Evolutionary conservation across 1,140 invertebrate species (phyloP).

Genomic region (Maniola jurtina): DNA sequence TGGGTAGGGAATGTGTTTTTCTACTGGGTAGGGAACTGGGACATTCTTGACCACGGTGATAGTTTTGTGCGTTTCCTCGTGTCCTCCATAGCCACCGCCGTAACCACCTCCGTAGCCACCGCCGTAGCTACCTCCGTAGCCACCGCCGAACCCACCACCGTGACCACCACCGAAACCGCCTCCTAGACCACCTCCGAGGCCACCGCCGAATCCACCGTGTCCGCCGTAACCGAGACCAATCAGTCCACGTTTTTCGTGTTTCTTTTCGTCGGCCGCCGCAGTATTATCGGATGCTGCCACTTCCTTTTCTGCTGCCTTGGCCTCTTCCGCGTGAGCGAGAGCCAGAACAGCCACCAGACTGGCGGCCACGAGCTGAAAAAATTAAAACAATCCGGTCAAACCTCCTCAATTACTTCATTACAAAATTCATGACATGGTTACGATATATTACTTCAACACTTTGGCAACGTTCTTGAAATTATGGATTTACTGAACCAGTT

Average conservation of each 20-base stretch:
- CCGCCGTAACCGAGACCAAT: constrained; percentile 76
- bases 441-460: background rate
- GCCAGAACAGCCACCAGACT: constrained; percentile 80
- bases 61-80: constrained; percentile 73
- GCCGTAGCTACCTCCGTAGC: constrained; percentile 38
- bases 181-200: constrained; percentile 48
- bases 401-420: background rate
- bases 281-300: constrained; percentile 71
- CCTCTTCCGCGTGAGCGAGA: constrained; percentile 73
- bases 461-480: background rate
- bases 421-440: background rate
- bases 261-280: constrained; percentile 80
- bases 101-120: constrained; percentile 51
- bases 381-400: constrained; percentile 15
- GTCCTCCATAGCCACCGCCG: constrained; percentile 59
- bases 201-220: constrained; percentile 41
- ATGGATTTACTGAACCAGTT: constrained; percentile 21
- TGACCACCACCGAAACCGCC: constrained; percentile 44
- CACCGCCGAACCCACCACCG: constrained; percentile 44
- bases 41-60: constrained; percentile 79
- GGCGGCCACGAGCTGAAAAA: constrained; percentile 76
- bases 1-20: constrained; percentile 81
- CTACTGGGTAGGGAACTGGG: constrained; percentile 82
- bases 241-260: constrained; percentile 86
- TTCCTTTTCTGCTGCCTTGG: constrained; percentile 78